Evolutionary conservation across 1,140 invertebrate species (phyloP), one percentile per base, ranked within the genome.

Genomic region (Harpegnathos saltator): DNA sequence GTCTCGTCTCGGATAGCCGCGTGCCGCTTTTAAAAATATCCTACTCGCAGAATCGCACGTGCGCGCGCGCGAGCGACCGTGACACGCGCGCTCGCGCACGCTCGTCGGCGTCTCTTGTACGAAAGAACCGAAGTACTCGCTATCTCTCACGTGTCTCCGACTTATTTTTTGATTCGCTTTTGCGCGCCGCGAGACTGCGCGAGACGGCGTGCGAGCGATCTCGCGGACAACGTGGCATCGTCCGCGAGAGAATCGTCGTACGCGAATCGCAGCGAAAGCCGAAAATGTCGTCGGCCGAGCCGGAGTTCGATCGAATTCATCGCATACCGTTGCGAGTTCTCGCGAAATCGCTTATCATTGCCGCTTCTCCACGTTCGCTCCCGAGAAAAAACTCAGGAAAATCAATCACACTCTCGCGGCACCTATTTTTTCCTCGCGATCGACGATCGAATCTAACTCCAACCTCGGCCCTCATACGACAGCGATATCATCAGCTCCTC

Each of bases 111-210:
- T 44, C 19, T 63, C 71, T 38, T 22, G 44, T 75, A 84, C 65
- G 65, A 69, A 73, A 26, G 19, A 66, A 77, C 61, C 72, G 24
- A 56, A 84, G 77, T 87, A 82, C 54, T 87, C 77, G 85, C 77
- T 87, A 88, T 56, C 77, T 78, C 75, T 84, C 65, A 22, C 77
- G 56, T 68, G 66, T 88, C 85, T 77, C 72, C 77, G 38, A 88
- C 59, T 88, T 88, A 88, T 88, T 88, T 88, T 88, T 88, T 72
- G 83, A 88, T 74, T 87, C 83, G 83, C 83, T 88, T 88, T 87
- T 87, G 72, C 82, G 68, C 56, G 82, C 26, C 62, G 24, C 44
- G 54, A 44, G 52, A 68, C 33, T 38, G 61, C 56, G 59, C 54
- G 61, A 48, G 59, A 22, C 66, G 71, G 17, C 44, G 56, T 26